Evolutionary conservation across 2,888 invertebrate species (phyloP).

Genomic region (Torymus tubicola): DNA sequence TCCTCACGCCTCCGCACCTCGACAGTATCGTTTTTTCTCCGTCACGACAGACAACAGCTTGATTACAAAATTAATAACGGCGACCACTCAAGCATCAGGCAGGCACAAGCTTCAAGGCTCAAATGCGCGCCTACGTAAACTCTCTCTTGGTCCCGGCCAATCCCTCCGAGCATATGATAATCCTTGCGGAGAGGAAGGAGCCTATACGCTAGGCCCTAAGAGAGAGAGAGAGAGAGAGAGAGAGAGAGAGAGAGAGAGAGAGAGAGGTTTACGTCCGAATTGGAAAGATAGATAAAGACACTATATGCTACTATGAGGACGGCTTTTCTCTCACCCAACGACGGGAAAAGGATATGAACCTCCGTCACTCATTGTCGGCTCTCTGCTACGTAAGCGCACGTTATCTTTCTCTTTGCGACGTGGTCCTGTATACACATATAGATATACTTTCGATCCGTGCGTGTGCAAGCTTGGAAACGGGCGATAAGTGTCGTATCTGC

Average conservation of each 20-base stretch:
- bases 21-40: too few species aligned
- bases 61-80: too few species aligned
- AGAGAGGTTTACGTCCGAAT: slow-evolving; percentile 33
- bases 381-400: neutral
- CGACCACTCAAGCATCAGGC: too few species aligned
- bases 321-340: neutral
- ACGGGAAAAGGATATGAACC: neutral
- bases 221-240: too few species aligned
- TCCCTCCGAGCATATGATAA: slow-evolving; percentile 41
- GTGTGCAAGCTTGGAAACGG: too few species aligned
- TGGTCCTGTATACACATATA: neutral
- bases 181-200: slow-evolving; percentile 5
- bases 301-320: neutral
- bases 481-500: too few species aligned
- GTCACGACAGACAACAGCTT: too few species aligned
- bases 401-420: neutral
- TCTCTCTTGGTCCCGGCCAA: neutral
- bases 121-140: neutral
- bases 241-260: neutral
- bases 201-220: neutral
- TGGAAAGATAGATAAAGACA: slow-evolving; percentile 31
- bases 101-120: neutral
- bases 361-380: slow-evolving; percentile 19
- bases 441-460: neutral
- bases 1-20: too few species aligned